Base-by-base conservation (phyloP, 30 jellyfish, hydroid and myxozoan genomes). In the Chrysaora quinquecirrha region DNA sequence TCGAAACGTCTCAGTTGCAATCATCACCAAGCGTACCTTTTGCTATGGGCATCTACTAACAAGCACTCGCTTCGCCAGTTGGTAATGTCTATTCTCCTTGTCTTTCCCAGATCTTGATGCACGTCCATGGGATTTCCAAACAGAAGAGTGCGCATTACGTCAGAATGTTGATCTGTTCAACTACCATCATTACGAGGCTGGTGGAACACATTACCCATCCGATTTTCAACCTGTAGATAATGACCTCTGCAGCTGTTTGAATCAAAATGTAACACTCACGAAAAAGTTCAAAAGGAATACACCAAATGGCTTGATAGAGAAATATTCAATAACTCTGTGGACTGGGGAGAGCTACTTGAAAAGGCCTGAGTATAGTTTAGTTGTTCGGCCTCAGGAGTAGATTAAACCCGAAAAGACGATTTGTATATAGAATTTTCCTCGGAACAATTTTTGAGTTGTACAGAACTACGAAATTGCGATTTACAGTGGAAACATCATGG, bases 81-180 rank as follows among this genome's bases (percentile, higher is more conserved):
- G n/a, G n/a, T n/a, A n/a, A n/a, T n/a, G n/a, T n/a, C n/a, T n/a
- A n/a, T n/a, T n/a, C n/a, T n/a, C n/a, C n/a, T n/a, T n/a, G n/a
- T 3, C 25, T 58, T 22, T 63, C 69, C 7, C 65, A 93, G 98
- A 93, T 66, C 79, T 86, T 32, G 98, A 93, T 50, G 97, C 98
- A 47, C 94, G 98, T 19, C 98, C 98, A 22, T 93, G 98, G 98
- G 98, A 93, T 63, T 93, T 93, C 69, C 98, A 93, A 58, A 93
- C 98, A 0, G 98, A 93, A 65, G 98, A 93, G 58, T 93, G 98
- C 80, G 97, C 98, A 61, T 49, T 93, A 48, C 96, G 98, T 68
- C 98, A 93, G 80, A 93, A 87, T 43, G 98, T 93, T n/a, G 98
- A 93, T 71, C 63, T 93, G 27, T 93, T 93, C 73, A 93, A 93